Evolutionary conservation across 2,113 vertebrate genomes (phyloP), one percentile per base, ranked within the genome.

Genomic region (Perognathus longimembris): DNA sequence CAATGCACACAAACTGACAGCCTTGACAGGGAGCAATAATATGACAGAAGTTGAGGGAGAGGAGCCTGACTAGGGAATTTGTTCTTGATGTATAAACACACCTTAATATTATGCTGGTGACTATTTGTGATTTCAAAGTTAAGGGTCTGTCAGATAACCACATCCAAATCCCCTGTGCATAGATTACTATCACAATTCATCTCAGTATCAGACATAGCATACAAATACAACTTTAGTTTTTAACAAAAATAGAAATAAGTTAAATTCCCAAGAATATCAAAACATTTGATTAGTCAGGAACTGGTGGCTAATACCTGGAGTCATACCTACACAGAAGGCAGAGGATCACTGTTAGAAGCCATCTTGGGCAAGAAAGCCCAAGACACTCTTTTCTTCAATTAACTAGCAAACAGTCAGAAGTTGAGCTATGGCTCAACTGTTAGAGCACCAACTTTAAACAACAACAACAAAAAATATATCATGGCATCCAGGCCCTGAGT

Each of bases 51-150:
- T 73, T 69, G 88, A 95, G 79, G 73, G 77, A 92, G 94, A 71
- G 76, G 82, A 87, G 59, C 74, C 95, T 94, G 92, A 63, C 95
- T 83, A 78, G 81, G 79, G 64, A 96, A 90, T 94, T 94, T 83
- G 78, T 87, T 95, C 76, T 78, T 96, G 88, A 40, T 89, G 93
- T 97, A 94, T 95, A 97, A 97, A 96, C 94, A 94, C 40, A 89
- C 87, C 89, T 96, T 93, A 81, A 97, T 93, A 95, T 97, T 95
- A 97, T 63, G 22, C 82, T 77, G 73, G 77, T 0, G 0, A 89
- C 94, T 34, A 84, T 83, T 96, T 93, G 91, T 88, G 94, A 87
- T 94, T 88, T 84, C 36, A 75, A 75, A 85, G 90, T 93, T 96
- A 91, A 94, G 64, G 85, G 24, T 59, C 80, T 95, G 92, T 89